Evolutionary conservation across 2,888 invertebrate species (phyloP).

Genomic region (Dromius quadrimaculatus): DNA sequence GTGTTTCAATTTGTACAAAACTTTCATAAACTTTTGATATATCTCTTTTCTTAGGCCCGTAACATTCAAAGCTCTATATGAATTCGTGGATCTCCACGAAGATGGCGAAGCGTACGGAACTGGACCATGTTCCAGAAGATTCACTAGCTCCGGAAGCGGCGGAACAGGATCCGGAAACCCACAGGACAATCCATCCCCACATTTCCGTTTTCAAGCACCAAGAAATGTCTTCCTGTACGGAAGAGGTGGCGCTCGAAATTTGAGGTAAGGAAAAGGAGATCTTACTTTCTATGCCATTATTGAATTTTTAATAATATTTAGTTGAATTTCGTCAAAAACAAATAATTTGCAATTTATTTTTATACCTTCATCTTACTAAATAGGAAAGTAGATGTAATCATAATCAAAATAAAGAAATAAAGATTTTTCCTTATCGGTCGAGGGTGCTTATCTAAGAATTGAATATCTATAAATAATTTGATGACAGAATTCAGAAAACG

Average conservation of each 20-base stretch:
- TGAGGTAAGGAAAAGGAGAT: slow-evolving; percentile 74
- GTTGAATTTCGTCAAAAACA: too few species aligned
- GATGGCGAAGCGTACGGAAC: slow-evolving; percentile 84
- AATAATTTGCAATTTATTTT: too few species aligned
- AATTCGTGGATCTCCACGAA: slow-evolving; percentile 89
- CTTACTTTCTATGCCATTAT: too few species aligned
- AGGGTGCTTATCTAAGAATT: too few species aligned
- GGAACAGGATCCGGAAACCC: slow-evolving; percentile 39
- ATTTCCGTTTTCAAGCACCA: slow-evolving; percentile 78
- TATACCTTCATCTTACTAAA: too few species aligned
- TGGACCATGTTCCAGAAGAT: slow-evolving; percentile 82
- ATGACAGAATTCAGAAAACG: too few species aligned
- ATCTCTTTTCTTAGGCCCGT: slow-evolving; percentile 76
- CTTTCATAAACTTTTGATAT: slow-evolving; percentile 33
- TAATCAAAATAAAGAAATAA: too few species aligned
- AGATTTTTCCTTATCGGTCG: too few species aligned
- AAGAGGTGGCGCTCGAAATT: slow-evolving; percentile 84
- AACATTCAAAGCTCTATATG: slow-evolving; percentile 86
- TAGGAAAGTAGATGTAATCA: too few species aligned
- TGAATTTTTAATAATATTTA: too few species aligned
- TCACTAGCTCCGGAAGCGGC: slow-evolving; percentile 71
- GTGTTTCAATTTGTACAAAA: slow-evolving; percentile 4
- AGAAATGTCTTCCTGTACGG: slow-evolving; percentile 89
- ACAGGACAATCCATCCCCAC: slow-evolving; percentile 14
- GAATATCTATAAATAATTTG: too few species aligned